phyloP scores from a whole-genome alignment of 2,113 vertebrate species.

The Rallus limicola region DNA sequence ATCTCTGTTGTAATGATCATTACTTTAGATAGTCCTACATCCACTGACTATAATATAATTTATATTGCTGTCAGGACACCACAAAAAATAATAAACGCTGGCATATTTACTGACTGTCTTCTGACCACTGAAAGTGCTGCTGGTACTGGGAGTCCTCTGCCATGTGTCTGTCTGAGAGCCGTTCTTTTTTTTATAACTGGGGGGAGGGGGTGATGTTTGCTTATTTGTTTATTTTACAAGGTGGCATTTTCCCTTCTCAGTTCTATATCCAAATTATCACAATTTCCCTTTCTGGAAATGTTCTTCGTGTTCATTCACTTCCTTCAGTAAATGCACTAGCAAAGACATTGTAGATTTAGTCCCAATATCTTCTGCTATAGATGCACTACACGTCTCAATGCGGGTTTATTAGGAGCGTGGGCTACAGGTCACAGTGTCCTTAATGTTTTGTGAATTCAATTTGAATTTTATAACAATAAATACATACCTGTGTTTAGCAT shows the following conservation, averaged over 20 bases:
- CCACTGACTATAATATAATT: background rate
- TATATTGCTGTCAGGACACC: background rate
- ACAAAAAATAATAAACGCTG: accelerated
- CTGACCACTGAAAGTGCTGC: background rate
- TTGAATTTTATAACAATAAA: background rate
- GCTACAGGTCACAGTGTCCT: background rate
- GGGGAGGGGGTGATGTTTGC: background rate
- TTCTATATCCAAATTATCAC: background rate
- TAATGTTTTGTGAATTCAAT: background rate
- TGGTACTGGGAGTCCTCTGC: background rate
- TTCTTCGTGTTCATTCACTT: background rate
- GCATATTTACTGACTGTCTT: background rate
- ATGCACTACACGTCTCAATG: background rate
- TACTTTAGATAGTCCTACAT: background rate
- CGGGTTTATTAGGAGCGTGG: background rate
- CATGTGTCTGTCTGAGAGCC: background rate
- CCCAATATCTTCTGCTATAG: background rate
- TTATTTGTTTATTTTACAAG: background rate
- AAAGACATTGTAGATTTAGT: background rate
- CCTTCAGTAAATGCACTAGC: background rate
- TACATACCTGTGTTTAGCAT: background rate
- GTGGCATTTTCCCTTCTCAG: background rate
- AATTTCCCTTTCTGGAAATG: background rate
- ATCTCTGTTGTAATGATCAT: background rate
- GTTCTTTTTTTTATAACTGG: background rate